Base-by-base conservation (phyloP, 1,140 invertebrate genomes). In the Sminthurinus signatus region DNA sequence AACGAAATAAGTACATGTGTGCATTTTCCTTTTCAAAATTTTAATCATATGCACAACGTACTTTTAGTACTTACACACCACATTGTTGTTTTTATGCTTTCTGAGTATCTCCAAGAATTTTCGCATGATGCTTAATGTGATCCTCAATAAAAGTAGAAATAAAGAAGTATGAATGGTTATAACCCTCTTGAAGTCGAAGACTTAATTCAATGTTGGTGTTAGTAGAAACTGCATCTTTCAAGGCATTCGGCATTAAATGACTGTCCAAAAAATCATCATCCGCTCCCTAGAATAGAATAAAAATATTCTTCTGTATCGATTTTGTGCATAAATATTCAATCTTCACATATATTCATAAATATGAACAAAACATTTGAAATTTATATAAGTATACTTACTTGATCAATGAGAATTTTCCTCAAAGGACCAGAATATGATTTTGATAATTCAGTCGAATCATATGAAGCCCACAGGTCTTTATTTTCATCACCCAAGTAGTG, bases 81-180 rank as follows among this genome's bases (percentile, higher is more conserved):
- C n/a, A n/a, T n/a, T n/a, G n/a, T n/a, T n/a, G n/a, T n/a, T n/a
- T n/a, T n/a, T n/a, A n/a, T n/a, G n/a, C n/a, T n/a, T n/a, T n/a
- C 17, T 21, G 23, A 21, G 29, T 23, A 54, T 12, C 23, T 8
- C 21, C 39, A 2, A 56, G 73, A 69, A 74, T 73, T 66, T 81
- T 88, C 15, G 86, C 82, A 80, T 96, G 93, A 77, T 93, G 89
- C 69, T 84, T 84, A 68, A 99, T 84, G 78, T 99, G 96, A 74
- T 98, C 93, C 50, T 84, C 88, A 46, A 99, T 88, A 76, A 93
- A 99, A 0, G 91, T 86, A 2, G 91, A 80, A 69, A 99, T 90
- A 74, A 96, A 98, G 75, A 85, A 98, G 73, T 98, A 99, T 55
- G 90, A 89, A 76, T 99, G 96, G 78, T 98, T 94, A 76, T 98